Evolutionary conservation across 2,113 vertebrate genomes (phyloP).

Genomic region (Rhinichthys klamathensis): DNA sequence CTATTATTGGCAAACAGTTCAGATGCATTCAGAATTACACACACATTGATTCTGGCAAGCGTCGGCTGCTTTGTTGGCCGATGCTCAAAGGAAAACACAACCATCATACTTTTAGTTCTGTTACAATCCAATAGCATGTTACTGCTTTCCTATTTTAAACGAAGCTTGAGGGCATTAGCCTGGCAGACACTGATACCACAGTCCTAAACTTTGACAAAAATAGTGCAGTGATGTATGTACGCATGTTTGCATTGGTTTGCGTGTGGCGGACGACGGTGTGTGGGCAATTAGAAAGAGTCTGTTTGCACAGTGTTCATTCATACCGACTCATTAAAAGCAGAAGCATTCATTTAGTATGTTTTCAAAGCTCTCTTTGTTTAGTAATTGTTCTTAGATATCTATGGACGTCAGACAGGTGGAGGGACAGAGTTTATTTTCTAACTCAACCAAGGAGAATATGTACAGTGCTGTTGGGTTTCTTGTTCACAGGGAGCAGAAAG

Average conservation of each 20-base stretch:
- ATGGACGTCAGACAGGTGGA: conserved; percentile 15
- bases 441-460: conserved; percentile 51
- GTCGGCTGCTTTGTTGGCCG: conserved; percentile 40
- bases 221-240: conserved; percentile 18
- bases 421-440: conserved; percentile 26
- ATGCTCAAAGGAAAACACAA: conserved; percentile 47
- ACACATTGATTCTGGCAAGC: conserved; percentile 57
- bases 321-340: conserved; percentile 3
- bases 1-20: conserved; percentile 50
- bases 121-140: conserved; percentile 39
- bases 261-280: conserved; percentile 1
- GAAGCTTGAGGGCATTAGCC: conserved; percentile 24
- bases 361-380: conserved; percentile 11
- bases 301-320: conserved; percentile 21
- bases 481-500: conserved; percentile 58
- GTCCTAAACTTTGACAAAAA: conserved; percentile 32
- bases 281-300: background rate
- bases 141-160: conserved; percentile 43
- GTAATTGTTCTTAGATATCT: background rate
- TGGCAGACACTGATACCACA: conserved; percentile 22
- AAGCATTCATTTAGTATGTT: conserved; percentile 3
- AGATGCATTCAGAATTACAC: conserved; percentile 53
- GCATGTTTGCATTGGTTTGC: background rate
- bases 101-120: conserved; percentile 45
- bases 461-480: conserved; percentile 50